Conservation (phyloP, 2,888 invertebrate species). For the Tridacna crocea region DNA sequence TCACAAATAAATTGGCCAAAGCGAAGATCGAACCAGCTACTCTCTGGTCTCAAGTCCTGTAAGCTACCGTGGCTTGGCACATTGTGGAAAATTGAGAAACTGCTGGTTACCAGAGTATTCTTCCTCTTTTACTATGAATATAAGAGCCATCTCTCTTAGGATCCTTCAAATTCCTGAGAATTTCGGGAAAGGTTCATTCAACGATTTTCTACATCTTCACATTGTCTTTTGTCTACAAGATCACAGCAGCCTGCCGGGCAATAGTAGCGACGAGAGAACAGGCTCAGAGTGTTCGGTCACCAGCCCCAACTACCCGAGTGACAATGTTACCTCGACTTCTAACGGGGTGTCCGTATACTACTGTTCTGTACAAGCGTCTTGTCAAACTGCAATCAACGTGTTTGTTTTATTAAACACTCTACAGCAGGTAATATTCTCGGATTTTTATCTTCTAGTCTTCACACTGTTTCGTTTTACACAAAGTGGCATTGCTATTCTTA, state of each 20-base stretch:
- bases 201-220: background rate
- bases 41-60: no score
- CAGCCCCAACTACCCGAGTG: background rate
- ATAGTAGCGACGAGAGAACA: background rate
- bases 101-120: no score
- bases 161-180: no score
- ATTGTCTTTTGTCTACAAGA: background rate
- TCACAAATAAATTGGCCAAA: no score
- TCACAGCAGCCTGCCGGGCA: background rate
- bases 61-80: no score
- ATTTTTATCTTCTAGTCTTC: no score
- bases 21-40: no score
- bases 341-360: constrained; percentile 3
- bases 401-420: constrained; percentile 7
- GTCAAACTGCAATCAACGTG: background rate
- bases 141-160: no score
- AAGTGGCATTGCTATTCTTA: no score
- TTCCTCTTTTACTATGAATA: no score
- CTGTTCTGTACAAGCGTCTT: constrained; percentile 16
- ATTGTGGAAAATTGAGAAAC: background rate
- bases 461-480: no score
- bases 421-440: background rate
- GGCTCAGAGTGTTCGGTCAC: background rate
- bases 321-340: background rate
- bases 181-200: no score